phyloP scores from a whole-genome alignment of 2,113 vertebrate genomes.

The Vidua macroura region DNA sequence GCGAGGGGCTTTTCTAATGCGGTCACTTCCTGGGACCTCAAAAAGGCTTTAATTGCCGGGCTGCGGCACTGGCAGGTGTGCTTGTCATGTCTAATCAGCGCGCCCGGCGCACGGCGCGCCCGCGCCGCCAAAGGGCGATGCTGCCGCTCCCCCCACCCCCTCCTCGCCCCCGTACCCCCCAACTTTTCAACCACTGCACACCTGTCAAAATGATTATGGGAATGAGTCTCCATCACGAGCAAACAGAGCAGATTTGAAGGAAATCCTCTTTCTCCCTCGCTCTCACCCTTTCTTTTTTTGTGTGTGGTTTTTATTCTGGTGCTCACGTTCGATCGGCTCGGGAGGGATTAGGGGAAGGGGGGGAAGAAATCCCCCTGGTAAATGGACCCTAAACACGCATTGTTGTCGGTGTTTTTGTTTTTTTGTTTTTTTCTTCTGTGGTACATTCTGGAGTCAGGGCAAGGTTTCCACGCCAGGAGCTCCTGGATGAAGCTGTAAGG shows the following conservation, averaged over 20 bases:
- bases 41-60: conserved; percentile 75
- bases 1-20: conserved; percentile 51
- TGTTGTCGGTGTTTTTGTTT: not conserved
- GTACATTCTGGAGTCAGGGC: not conserved
- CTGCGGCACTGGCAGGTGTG: conserved; percentile 79
- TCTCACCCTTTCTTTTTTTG: not conserved
- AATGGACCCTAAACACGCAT: conserved; percentile 12
- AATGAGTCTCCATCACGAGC: conserved; percentile 77
- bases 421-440: not conserved
- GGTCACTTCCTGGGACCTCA: conserved; percentile 70
- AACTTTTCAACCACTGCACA: conserved; percentile 79
- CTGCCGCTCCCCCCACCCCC: conserved; percentile 28
- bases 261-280: conserved; percentile 76
- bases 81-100: conserved; percentile 83
- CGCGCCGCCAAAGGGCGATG: not conserved
- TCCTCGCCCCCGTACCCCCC: conserved; percentile 4
- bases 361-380: not conserved
- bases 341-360: conserved; percentile 48
- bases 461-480: not conserved
- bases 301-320: not conserved
- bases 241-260: conserved; percentile 80
- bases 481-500: not conserved
- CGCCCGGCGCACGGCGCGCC: conserved; percentile 37
- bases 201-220: conserved; percentile 92
- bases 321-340: not conserved